Conservation (phyloP, 2,888 invertebrate species). For the Ethmia dodecea region DNA sequence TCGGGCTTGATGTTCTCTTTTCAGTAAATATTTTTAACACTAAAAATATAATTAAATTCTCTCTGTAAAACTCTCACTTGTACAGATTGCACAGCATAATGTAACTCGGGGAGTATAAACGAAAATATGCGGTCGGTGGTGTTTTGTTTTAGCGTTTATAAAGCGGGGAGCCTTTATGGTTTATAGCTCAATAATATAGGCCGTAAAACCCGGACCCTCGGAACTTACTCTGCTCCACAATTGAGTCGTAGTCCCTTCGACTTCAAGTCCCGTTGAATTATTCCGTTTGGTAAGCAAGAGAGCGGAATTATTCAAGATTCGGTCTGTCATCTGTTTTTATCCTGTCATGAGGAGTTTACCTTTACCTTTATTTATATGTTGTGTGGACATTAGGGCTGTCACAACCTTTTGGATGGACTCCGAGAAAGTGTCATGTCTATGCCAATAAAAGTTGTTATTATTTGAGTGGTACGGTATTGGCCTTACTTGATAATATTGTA, state of each 20-base stretch:
- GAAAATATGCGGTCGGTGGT: constrained; percentile 54
- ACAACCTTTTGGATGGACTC: too few species aligned
- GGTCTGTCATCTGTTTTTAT: constrained; percentile 27
- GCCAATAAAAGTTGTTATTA: too few species aligned
- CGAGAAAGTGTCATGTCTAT: too few species aligned
- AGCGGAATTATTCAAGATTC: constrained; percentile 23
- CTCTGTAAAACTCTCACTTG: constrained; percentile 41
- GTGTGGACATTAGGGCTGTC: neutral
- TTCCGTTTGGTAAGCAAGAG: constrained; percentile 36
- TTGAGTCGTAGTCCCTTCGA: constrained; percentile 52
- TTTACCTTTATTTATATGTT: constrained; percentile 4
- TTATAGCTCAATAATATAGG: constrained; percentile 68
- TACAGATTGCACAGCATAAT: constrained; percentile 44
- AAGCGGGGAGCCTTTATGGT: constrained; percentile 61
- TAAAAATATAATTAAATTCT: constrained; percentile 43
- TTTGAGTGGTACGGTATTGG: too few species aligned
- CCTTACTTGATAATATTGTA: too few species aligned
- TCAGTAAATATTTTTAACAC: too few species aligned
- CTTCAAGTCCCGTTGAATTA: constrained; percentile 46
- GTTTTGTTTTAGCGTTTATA: constrained; percentile 64
- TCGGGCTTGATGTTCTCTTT: too few species aligned
- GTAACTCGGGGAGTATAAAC: constrained; percentile 50
- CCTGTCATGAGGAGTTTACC: constrained; percentile 7
- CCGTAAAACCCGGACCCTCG: constrained; percentile 56
- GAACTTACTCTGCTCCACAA: constrained; percentile 49